Evolutionary conservation across 2,888 invertebrate species (phyloP), one percentile per base, ranked within the genome.

Genomic region (Tinea pellionella): DNA sequence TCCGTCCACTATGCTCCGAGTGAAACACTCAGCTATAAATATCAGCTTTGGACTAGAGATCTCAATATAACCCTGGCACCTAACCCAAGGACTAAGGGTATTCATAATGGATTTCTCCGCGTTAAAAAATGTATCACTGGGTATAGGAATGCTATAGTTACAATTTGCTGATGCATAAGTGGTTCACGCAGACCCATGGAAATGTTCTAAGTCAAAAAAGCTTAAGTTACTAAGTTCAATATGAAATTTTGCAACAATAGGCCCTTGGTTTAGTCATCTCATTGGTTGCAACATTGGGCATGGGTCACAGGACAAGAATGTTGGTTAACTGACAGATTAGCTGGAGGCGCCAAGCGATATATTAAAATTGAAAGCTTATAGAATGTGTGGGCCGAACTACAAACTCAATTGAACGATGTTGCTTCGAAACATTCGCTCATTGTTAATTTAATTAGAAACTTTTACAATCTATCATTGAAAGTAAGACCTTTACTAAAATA

Each of bases 241-340:
- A 16, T 47, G 9, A 47, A 15, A 16, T 47, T 2, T 16, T 15
- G 47, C 15, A 47, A 47, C 47, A 47, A 47, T 47, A 47, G 16
- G 37, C 37, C 9, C 37, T 37, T 6, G 47, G 64, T 68, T 75
- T 72, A 73, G 74, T 74, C 74, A 74, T 74, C 69, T 51, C 68
- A 60, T 29, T 12, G 19, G 55, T 62, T 62, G 62, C 62, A 53
- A 62, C 57, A 62, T 9, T 4, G 53, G 43, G 24, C 42, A 41
- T 43, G 55, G 84, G 81, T 84, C 83, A 83, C 69, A 71, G 74
- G 72, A 76, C 82, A 77, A 73, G 85, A 83, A 84, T 84, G 82
- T 69, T 62, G 75, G 66, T 73, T 78, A 80, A 82, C 79, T 84
- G 61, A 61, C 59, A 58, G 53, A 61, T 61, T 58, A 47, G 58